These are phyloP conservation scores for Lissocephala sabroskyi DNA, from an alignment of 2,888 invertebrate species.

Conservation along the genomic window DNA sequence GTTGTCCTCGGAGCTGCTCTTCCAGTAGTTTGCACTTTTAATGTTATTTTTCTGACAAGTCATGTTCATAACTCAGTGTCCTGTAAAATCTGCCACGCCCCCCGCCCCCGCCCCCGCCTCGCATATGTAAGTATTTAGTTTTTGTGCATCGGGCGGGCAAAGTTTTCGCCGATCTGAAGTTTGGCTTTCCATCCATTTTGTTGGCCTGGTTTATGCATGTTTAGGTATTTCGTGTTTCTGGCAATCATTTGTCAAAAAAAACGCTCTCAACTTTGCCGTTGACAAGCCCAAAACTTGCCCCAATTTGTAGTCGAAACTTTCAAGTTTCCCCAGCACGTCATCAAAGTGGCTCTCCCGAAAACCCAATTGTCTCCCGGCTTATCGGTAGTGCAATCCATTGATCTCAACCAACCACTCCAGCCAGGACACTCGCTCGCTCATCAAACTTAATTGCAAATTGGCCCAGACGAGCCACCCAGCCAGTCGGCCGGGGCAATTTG, in stretches of 20 bases:
- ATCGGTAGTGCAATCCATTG: too few species aligned
- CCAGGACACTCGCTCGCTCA: not conserved
- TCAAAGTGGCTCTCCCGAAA: too few species aligned
- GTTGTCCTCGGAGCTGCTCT: not conserved
- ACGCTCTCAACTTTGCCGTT: constrained; percentile 53
- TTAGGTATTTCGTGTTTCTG: constrained; percentile 13
- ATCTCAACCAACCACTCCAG: too few species aligned
- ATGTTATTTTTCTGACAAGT: constrained; percentile 61
- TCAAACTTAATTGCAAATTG: constrained; percentile 1
- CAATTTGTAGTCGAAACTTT: constrained; percentile 57
- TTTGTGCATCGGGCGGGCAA: constrained; percentile 22
- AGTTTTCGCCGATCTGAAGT: constrained; percentile 49
- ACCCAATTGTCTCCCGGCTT: too few species aligned
- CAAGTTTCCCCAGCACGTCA: too few species aligned
- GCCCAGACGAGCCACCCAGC: not conserved
- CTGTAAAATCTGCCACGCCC: constrained; percentile 45
- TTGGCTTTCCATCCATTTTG: constrained; percentile 34
- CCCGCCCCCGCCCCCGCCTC: constrained; percentile 7
- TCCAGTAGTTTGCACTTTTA: constrained; percentile 54
- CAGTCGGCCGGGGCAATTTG: constrained; percentile 25
- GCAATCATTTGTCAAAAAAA: constrained; percentile 62
- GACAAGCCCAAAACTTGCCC: constrained; percentile 56
- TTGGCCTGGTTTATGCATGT: constrained; percentile 16
- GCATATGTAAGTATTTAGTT: not conserved
- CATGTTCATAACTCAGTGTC: constrained; percentile 64